Base-by-base conservation (phyloP, 2,888 invertebrate species). In the Celastrina argiolus region DNA sequence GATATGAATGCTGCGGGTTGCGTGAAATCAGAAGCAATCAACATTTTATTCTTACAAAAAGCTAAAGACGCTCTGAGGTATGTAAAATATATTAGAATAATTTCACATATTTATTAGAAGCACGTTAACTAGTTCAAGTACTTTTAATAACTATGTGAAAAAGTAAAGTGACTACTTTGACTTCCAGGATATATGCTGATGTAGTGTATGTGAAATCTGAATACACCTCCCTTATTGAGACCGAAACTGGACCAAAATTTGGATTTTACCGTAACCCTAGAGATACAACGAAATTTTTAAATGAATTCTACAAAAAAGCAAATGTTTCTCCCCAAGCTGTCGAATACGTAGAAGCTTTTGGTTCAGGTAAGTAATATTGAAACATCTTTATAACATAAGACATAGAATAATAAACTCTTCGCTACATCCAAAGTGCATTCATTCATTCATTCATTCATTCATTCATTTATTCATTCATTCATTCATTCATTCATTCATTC, bases 261-360 rank as follows among this genome's bases (percentile, higher is more conserved):
- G 93, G 76, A 3, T 94, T 93, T 12, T 92, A 89, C 70, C 92
- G 94, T 0, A 90, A 93, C 0, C 89, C 92, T 0, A 74, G 78
- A 18, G 77, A 82, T 22, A 91, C 92, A 69, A 84, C 84, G 14
- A 76, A 83, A 22, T 85, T 94, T 7, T 74, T 94, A 0, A 82
- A 83, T 2, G 90, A 92, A 42, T 93, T 94, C 71, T 94, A 94
- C 71, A 74, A 89, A 6, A 93, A 94, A 76, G 93, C 94, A 18
- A 85, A 92, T 31, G 78, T 97, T 12, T 88, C 94, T 63, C 96
- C 97, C 0, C 79, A 85, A 7, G 84, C 88, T 0, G 92, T 98
- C 8, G 93, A 94, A 70, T 98, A 94, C 79, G 92, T 98, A 2
- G 98, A 98, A 86, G 96, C 97, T 42, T 96, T 96, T 75, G 95